Evolutionary conservation across 2,113 vertebrate species (phyloP).

Genomic region (Siniperca chuatsi): DNA sequence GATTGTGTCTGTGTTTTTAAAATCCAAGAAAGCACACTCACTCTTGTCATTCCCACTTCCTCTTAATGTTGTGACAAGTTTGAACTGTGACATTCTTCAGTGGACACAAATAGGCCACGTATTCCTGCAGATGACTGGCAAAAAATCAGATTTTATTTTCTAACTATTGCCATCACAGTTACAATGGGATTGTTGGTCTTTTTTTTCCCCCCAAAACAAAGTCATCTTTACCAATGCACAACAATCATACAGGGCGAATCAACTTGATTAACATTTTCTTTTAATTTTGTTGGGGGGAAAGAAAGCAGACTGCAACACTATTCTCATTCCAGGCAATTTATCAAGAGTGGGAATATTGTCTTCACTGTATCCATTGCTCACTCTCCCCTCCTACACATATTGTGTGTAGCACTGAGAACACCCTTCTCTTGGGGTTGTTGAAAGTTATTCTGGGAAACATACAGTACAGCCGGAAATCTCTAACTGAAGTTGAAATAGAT

Average conservation of each 20-base stretch:
- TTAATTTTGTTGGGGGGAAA: not conserved
- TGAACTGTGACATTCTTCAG: not conserved
- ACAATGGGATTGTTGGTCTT: not conserved
- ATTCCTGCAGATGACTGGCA: not conserved
- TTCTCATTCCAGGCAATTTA: constrained; percentile 22
- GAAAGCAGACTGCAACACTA: not conserved
- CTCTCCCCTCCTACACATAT: constrained; percentile 24
- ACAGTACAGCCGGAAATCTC: constrained; percentile 37
- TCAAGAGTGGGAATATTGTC: constrained; percentile 11
- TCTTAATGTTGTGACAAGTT: not conserved
- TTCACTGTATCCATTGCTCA: constrained; percentile 26
- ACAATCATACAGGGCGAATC: not conserved
- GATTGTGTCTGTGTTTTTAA: not conserved
- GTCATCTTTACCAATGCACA: too few relatives aligned
- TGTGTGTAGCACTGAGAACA: constrained; percentile 30
- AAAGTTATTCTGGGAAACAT: constrained; percentile 57
- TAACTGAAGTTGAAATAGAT: constrained; percentile 15
- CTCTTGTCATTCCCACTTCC: not conserved
- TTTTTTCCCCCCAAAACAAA: not conserved
- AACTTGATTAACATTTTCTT: not conserved
- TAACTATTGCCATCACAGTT: not conserved
- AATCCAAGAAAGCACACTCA: constrained; percentile 2
- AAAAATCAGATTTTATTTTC: not conserved
- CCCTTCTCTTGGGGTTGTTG: constrained; percentile 1
- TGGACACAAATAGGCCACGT: not conserved